phyloP scores from a whole-genome alignment of 2,113 vertebrate species.

The Eurystomus gularis region DNA sequence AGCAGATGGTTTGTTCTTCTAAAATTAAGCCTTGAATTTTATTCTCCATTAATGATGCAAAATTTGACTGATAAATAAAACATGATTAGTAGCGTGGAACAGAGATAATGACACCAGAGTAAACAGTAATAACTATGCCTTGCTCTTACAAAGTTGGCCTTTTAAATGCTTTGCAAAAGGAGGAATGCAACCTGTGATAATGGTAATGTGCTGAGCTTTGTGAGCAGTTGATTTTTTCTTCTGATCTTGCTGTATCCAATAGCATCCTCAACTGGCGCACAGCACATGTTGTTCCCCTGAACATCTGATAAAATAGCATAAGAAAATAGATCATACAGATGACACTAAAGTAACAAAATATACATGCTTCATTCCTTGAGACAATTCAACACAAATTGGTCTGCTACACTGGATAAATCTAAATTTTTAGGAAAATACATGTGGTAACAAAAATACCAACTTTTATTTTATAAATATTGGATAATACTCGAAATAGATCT shows the following conservation, averaged over 20 bases:
- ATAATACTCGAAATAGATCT: background rate
- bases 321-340: background rate
- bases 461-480: background rate
- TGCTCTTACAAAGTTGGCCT: background rate
- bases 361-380: background rate
- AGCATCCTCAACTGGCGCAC: background rate
- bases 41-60: slow-evolving; percentile 25
- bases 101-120: slow-evolving; percentile 6
- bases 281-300: background rate
- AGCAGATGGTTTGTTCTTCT: slow-evolving; percentile 10
- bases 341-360: background rate
- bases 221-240: background rate
- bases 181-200: background rate
- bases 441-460: background rate
- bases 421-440: background rate
- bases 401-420: background rate
- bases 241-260: background rate
- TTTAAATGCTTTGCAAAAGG: background rate
- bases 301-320: background rate
- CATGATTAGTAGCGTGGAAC: background rate
- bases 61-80: slow-evolving; percentile 29
- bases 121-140: background rate
- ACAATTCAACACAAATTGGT: background rate
- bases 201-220: background rate
- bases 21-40: slow-evolving; percentile 43